Evolutionary conservation across 2,113 vertebrate species (phyloP).

Genomic region (Henicopernis longicauda): DNA sequence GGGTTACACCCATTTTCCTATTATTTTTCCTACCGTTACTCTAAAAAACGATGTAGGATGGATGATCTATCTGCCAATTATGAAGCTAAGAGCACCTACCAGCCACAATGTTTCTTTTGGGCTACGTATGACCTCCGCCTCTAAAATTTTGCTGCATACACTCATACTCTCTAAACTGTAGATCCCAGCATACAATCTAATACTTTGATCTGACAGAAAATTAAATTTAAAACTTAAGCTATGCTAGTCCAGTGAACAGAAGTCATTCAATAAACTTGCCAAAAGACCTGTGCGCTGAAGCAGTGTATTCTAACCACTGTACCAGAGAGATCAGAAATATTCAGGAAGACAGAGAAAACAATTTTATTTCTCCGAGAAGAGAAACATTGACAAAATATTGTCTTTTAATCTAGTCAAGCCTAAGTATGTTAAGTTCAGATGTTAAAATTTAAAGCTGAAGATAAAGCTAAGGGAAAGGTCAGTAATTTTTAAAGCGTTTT

Average conservation of each 20-base stretch:
- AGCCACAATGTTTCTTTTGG: not conserved
- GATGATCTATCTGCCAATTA: not conserved
- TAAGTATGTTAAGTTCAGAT: not conserved
- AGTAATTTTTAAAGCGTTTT: not conserved
- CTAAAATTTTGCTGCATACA: not conserved
- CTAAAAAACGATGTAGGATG: not conserved
- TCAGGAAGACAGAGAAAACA: not conserved
- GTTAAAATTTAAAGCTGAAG: not conserved
- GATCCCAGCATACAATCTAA: not conserved
- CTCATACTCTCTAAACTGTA: not conserved
- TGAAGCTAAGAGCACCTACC: not conserved
- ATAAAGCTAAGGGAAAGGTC: not conserved
- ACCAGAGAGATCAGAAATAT: not conserved
- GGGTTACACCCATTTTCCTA: not conserved
- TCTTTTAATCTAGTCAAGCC: not conserved
- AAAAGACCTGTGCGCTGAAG: not conserved
- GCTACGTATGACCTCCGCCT: not conserved
- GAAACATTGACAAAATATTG: not conserved
- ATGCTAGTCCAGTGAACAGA: not conserved
- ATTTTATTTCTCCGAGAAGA: not conserved
- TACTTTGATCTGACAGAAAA: not conserved
- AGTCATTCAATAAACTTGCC: not conserved
- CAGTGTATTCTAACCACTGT: not conserved
- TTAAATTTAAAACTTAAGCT: not conserved
- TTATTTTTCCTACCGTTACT: not conserved